phyloP scores from a whole-genome alignment of 2,113 vertebrate genomes.

The Psammodynastes pulverulentus region DNA sequence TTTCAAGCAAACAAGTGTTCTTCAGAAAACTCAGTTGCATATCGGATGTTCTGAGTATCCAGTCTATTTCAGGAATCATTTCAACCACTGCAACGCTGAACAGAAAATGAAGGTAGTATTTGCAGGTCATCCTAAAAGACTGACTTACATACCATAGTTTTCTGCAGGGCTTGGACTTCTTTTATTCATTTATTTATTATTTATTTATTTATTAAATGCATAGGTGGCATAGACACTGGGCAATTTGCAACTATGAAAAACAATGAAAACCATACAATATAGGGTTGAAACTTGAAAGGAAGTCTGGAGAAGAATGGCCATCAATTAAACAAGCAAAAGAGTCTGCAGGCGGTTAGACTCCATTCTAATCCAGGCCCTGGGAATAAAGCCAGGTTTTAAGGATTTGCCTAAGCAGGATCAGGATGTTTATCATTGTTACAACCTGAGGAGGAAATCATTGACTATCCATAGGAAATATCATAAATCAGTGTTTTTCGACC shows the following conservation, averaged over 20 bases:
- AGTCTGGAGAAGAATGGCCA: not conserved
- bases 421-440: constrained; percentile 21
- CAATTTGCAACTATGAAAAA: not conserved
- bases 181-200: not conserved
- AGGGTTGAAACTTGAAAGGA: not conserved
- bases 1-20: not conserved
- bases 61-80: not conserved
- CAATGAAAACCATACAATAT: not conserved
- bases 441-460: constrained; percentile 23
- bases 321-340: not conserved
- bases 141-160: not conserved
- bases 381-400: not conserved
- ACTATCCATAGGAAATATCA: constrained; percentile 3
- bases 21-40: not conserved
- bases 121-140: not conserved
- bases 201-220: not conserved
- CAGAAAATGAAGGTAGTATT: not conserved
- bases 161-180: not conserved
- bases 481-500: not conserved
- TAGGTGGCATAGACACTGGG: not conserved
- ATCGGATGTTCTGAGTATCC: not conserved
- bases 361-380: not conserved
- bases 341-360: not conserved
- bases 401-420: not conserved
- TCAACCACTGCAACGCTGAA: not conserved